Conservation (phyloP, 1,140 invertebrate genomes). For the Hesperophylax magnus region DNA sequence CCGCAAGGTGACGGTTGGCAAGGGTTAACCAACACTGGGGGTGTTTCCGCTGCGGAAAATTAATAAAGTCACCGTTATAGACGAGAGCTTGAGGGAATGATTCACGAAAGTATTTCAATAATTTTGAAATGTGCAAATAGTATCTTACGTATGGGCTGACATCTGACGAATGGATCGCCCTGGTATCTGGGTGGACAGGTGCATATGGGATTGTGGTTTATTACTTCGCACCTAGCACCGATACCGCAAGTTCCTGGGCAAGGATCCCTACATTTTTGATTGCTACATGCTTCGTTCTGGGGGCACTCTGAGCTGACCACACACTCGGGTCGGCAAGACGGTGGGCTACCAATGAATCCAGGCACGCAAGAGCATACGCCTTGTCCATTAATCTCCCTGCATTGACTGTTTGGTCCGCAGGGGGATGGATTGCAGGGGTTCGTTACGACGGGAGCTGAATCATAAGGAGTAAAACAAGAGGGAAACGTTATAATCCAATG, state of each 20-base stretch:
- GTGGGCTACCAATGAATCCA: constrained; percentile 76
- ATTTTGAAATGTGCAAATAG: neutral
- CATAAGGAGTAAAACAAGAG: neutral
- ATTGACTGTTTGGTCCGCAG: constrained; percentile 77
- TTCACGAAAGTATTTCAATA: neutral
- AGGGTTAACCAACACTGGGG: constrained; percentile 70
- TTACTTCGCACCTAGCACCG: constrained; percentile 74
- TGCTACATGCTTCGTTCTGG: constrained; percentile 74
- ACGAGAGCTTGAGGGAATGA: neutral
- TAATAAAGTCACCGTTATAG: constrained; percentile 1
- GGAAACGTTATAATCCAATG: neutral
- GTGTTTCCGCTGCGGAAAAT: constrained; percentile 69
- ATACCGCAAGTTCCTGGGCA: constrained; percentile 77
- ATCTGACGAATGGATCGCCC: constrained; percentile 76
- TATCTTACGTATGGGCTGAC: constrained; percentile 66
- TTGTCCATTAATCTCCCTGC: constrained; percentile 71
- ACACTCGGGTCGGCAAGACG: constrained; percentile 77
- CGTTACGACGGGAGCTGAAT: constrained; percentile 58
- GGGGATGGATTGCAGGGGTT: constrained; percentile 74
- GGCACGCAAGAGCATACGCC: constrained; percentile 75
- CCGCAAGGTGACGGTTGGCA: constrained; percentile 81
- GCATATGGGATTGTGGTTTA: constrained; percentile 76
- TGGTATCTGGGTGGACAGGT: constrained; percentile 72
- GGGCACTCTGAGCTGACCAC: constrained; percentile 76
- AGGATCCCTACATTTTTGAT: constrained; percentile 76